A percentile compares a stretch with the other conserved stretches of the same genome.
phyloP scores from a whole-genome alignment of 2,797 vertebrate species.

The Eupleurogrammus muticus region DNA sequence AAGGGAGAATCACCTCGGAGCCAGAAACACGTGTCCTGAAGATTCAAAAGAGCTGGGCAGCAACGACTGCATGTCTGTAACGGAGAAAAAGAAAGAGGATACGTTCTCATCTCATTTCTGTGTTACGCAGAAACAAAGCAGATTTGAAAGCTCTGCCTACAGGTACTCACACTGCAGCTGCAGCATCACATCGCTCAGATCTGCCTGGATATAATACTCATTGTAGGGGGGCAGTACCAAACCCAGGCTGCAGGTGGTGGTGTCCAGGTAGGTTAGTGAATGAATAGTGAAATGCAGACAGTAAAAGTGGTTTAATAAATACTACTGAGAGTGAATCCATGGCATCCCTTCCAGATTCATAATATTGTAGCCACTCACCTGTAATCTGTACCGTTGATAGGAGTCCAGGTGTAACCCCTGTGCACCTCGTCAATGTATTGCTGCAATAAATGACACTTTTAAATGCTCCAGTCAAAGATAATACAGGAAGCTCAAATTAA shows the following conservation, averaged over 20 bases:
- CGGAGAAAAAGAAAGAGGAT: constrained; percentile 4
- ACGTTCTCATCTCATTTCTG: constrained; percentile 6
- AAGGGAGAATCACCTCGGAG: constrained; percentile 89
- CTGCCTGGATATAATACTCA: constrained; percentile 96
- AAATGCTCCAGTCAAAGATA: constrained; percentile 12
- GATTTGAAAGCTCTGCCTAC: constrained; percentile 11
- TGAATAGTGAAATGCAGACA: constrained; percentile 11
- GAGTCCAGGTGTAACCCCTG: constrained; percentile 94
- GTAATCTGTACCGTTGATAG: constrained; percentile 97
- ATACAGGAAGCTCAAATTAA: not conserved
- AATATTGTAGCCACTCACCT: constrained; percentile 84
- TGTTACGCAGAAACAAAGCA: not conserved
- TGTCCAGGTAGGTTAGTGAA: constrained; percentile 20
- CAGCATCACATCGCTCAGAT: constrained; percentile 97
- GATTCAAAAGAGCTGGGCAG: constrained; percentile 97
- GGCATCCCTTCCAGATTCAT: constrained; percentile 5
- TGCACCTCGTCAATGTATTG: constrained; percentile 94
- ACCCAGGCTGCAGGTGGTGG: constrained; percentile 87
- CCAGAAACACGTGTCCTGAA: constrained; percentile 97
- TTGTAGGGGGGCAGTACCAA: constrained; percentile 94
- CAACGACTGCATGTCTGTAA: constrained; percentile 97
- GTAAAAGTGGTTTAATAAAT: not conserved
- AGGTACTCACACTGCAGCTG: constrained; percentile 98
- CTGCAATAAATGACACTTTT: constrained; percentile 72
- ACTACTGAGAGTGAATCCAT: constrained; percentile 1